phyloP scores from a whole-genome alignment of 2,797 vertebrate genomes.

The Hephaestus fuliginosus region DNA sequence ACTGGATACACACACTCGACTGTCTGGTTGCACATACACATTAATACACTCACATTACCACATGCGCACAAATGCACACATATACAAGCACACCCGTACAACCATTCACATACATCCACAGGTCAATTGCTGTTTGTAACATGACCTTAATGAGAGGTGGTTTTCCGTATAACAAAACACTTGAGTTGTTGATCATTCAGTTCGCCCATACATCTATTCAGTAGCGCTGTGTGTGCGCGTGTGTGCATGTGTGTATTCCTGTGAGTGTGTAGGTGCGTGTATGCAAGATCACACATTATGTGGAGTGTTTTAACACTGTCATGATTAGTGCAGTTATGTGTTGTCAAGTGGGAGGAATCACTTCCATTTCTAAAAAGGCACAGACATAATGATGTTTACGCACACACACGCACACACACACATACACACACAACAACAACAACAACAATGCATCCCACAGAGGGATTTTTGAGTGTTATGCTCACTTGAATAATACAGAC shows the following conservation, averaged over 20 bases:
- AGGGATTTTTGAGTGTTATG: conserved; percentile 63
- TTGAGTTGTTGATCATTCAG: conserved; percentile 68
- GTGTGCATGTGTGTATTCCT: conserved; percentile 23
- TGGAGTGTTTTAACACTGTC: conserved; percentile 76
- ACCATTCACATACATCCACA: conserved; percentile 52
- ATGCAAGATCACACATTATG: conserved; percentile 64
- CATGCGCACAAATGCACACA: conserved; percentile 8
- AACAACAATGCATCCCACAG: conserved; percentile 66
- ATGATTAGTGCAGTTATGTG: conserved; percentile 76
- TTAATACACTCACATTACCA: conserved; percentile 27
- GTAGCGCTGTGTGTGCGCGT: conserved; percentile 4
- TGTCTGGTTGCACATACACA: conserved; percentile 46
- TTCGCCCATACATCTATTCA: conserved; percentile 59
- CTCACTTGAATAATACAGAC: conserved; percentile 67
- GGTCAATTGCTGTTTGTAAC: conserved; percentile 77
- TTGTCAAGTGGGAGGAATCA: conserved; percentile 82
- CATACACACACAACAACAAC: conserved; percentile 23
- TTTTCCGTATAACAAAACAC: conserved; percentile 70
- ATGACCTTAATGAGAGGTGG: conserved; percentile 65
- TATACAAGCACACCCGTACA: conserved; percentile 7
- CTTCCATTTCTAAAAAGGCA: conserved; percentile 78
- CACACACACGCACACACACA: conserved; percentile 29
- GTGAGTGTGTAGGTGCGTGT: conserved; percentile 57
- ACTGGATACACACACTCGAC: conserved; percentile 59
- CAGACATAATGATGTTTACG: conserved; percentile 69